These are phyloP conservation scores for Bombyx huttoni DNA, from an alignment of 2,888 invertebrate genomes.

Conservation along the genomic window DNA sequence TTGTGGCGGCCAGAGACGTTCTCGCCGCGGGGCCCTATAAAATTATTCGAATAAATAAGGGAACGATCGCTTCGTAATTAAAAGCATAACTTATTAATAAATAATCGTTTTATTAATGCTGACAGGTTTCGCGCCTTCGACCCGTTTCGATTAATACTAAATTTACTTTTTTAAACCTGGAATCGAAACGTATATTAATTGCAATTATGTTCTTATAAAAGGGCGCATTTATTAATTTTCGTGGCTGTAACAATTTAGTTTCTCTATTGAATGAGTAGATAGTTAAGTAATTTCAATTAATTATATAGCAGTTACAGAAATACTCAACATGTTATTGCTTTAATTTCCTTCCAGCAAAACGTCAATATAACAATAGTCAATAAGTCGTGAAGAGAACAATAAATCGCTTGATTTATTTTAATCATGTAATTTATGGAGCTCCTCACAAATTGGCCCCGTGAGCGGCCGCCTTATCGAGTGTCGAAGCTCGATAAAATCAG, in stretches of 20 bases:
- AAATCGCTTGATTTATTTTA: conserved; percentile 66
- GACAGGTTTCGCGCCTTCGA: conserved; percentile 57
- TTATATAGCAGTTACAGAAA: background rate
- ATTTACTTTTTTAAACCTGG: background rate
- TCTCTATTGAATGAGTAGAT: background rate
- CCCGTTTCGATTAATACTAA: conserved; percentile 8
- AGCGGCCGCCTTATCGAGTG: conserved; percentile 52
- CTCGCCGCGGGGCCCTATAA: conserved; percentile 65
- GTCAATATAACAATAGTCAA: conserved; percentile 46
- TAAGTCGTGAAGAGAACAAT: conserved; percentile 65
- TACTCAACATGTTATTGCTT: too few relatives aligned
- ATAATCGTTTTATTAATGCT: conserved; percentile 67
- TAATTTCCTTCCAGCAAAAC: background rate
- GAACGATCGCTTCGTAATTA: conserved; percentile 60
- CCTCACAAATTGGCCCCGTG: conserved; percentile 62
- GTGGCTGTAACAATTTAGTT: too few relatives aligned
- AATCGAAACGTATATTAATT: background rate
- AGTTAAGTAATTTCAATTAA: background rate
- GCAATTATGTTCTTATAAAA: background rate
- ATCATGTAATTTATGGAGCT: conserved; percentile 64
- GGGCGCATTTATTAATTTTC: background rate
- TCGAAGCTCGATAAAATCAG: conserved; percentile 51
- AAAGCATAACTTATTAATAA: conserved; percentile 71
- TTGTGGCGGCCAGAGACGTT: conserved; percentile 33
- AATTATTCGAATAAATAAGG: conserved; percentile 69